Evolutionary conservation across 2,113 vertebrate genomes (phyloP).

Genomic region (Carassius gibelio): DNA sequence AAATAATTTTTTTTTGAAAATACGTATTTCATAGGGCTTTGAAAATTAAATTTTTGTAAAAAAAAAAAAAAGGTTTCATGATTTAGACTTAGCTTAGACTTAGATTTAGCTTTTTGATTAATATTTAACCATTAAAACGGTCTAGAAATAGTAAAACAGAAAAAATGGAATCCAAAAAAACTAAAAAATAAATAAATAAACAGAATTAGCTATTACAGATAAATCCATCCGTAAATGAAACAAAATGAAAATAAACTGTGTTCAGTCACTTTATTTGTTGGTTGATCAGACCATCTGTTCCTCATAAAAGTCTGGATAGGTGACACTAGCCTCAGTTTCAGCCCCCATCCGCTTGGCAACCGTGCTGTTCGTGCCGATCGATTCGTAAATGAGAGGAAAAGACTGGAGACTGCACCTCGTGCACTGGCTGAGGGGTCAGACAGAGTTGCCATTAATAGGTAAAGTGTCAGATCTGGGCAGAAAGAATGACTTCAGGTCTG

Average conservation of each 20-base stretch:
- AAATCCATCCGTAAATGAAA: background rate
- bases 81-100: no score
- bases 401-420: background rate
- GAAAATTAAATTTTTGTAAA: no score
- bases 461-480: no score
- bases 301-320: background rate
- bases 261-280: background rate
- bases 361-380: background rate
- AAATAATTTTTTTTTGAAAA: no score
- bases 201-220: background rate
- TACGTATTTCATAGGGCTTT: no score
- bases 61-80: no score
- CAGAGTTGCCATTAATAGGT: background rate
- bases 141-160: no score
- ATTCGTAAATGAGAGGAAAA: constrained; percentile 13
- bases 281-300: background rate
- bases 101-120: no score
- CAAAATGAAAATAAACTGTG: background rate
- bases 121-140: no score
- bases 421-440: background rate
- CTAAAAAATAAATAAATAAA: no score
- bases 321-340: background rate
- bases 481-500: background rate
- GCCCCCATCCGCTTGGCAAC: background rate
- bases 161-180: no score